A percentile compares a stretch with the other conserved stretches of the same genome.
Evolutionary conservation across 1,140 invertebrate species (phyloP).

Genomic region (Dreissena polymorpha): DNA sequence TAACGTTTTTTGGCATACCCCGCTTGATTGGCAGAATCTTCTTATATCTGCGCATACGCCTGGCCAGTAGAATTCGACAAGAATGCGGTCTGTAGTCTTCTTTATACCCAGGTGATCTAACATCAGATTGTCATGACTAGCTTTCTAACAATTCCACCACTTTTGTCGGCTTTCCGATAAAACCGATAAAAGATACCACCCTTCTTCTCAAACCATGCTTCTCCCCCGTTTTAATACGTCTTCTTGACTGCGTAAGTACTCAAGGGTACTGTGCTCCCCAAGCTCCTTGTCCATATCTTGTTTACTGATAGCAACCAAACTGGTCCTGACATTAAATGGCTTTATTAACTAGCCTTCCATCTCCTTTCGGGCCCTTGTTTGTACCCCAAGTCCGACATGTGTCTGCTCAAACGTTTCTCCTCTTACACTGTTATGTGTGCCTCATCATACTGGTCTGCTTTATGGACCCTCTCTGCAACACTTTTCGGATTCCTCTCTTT

Average conservation of each 20-base stretch:
- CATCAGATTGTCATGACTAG: conserved; percentile 45
- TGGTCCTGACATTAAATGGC: not conserved
- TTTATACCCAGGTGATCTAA: conserved; percentile 38
- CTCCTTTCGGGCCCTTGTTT: not conserved
- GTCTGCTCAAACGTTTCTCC: not conserved
- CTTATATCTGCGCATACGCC: conserved; percentile 2
- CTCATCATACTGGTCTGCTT: not conserved
- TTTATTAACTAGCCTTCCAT: not conserved
- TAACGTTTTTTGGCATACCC: conserved; percentile 57
- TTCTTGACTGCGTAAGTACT: not conserved
- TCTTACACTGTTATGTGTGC: not conserved
- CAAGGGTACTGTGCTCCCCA: not conserved
- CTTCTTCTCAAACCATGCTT: conserved; percentile 1
- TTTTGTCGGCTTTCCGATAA: not conserved
- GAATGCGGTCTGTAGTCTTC: conserved; percentile 31
- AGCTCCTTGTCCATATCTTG: not conserved
- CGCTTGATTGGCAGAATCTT: conserved; percentile 42
- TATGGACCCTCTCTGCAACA: not conserved
- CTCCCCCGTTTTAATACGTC: not conserved
- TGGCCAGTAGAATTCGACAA: conserved; percentile 48
- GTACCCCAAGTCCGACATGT: not conserved
- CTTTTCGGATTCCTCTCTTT: not conserved
- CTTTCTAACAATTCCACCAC: conserved; percentile 16
- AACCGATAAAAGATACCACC: not conserved
- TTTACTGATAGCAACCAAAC: not conserved